Conservation (phyloP, 2,888 invertebrate species). For the Lochmaea capreae region DNA sequence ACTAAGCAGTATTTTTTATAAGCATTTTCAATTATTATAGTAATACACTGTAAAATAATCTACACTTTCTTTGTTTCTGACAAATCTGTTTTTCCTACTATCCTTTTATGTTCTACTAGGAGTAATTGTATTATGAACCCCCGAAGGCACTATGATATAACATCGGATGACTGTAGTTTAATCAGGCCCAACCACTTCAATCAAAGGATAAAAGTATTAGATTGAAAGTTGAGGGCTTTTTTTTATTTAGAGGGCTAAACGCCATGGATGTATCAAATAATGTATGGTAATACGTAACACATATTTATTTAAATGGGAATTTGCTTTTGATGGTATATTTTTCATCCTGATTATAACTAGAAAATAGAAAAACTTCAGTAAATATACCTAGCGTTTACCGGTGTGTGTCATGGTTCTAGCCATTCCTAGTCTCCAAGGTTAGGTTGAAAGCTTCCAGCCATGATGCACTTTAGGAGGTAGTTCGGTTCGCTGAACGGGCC, state of each 20-base stretch:
- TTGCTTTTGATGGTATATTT: too few relatives aligned
- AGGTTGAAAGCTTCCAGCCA: too few relatives aligned
- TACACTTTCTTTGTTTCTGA: neutral
- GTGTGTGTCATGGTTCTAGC: too few relatives aligned
- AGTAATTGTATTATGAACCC: slow-evolving; percentile 19
- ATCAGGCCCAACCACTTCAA: slow-evolving; percentile 32
- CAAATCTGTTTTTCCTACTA: neutral
- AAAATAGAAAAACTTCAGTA: too few relatives aligned
- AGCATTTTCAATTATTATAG: neutral
- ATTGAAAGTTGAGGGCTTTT: slow-evolving; percentile 28
- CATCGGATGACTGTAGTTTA: slow-evolving; percentile 24
- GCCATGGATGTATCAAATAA: neutral
- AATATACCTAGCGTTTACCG: too few relatives aligned
- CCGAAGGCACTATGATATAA: slow-evolving; percentile 16
- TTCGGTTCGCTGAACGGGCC: too few relatives aligned
- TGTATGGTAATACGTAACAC: too few relatives aligned
- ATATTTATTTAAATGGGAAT: too few relatives aligned
- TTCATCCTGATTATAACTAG: too few relatives aligned
- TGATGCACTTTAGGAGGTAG: too few relatives aligned
- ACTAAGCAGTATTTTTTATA: too few relatives aligned
- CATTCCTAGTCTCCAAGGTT: too few relatives aligned
- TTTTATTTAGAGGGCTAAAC: neutral
- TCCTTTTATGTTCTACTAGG: slow-evolving; percentile 12
- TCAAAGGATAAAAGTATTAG: slow-evolving; percentile 32
- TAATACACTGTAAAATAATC: neutral